Evolutionary conservation across 2,113 vertebrate species (phyloP).

Genomic region (Colinus virginianus): DNA sequence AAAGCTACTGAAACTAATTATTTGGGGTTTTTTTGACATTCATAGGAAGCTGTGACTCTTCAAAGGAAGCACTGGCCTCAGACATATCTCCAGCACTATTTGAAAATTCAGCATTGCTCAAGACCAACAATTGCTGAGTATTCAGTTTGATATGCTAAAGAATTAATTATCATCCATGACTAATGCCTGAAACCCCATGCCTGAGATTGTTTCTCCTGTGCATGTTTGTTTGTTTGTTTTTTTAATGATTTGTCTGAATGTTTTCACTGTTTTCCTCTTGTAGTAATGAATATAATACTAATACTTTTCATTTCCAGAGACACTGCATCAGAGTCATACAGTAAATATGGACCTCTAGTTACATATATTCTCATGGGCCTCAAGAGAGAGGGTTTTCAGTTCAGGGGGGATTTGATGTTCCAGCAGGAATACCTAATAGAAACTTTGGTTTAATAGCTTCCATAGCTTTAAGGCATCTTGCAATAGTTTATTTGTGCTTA

Average conservation of each 20-base stretch:
- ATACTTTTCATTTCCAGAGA: background rate
- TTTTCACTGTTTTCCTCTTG: background rate
- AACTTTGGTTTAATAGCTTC: conserved; percentile 18
- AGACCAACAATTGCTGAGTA: background rate
- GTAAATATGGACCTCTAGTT: conserved; percentile 6
- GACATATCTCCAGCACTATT: conserved; percentile 1
- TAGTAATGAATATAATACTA: background rate
- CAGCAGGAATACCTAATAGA: background rate
- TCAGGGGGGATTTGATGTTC: background rate
- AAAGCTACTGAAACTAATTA: conserved; percentile 52
- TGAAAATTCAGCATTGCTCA: conserved; percentile 35
- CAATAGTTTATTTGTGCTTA: conserved; percentile 24
- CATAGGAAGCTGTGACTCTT: background rate
- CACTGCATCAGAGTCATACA: background rate
- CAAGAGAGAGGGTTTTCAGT: background rate
- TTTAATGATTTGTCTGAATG: background rate
- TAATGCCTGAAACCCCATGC: background rate
- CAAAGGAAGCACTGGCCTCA: conserved; percentile 13
- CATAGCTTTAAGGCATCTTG: conserved; percentile 1
- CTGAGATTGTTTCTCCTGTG: background rate
- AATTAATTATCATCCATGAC: background rate
- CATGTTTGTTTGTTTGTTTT: background rate
- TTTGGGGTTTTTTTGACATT: background rate
- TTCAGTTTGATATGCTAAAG: conserved; percentile 34
- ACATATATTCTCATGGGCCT: background rate